phyloP scores from a whole-genome alignment of 2,113 vertebrate genomes.

The Scolopax mira region DNA sequence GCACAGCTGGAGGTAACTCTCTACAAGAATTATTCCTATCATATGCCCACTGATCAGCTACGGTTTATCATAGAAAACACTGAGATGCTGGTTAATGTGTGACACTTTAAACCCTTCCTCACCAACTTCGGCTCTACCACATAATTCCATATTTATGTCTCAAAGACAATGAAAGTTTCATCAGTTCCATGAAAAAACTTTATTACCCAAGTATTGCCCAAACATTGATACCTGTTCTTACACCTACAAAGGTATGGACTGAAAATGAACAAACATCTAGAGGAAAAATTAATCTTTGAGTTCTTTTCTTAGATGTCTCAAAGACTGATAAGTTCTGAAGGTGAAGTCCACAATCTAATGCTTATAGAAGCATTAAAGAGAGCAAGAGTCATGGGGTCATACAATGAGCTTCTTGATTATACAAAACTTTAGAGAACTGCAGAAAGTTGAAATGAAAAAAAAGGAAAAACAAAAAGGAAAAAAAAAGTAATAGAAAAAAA shows the following conservation, averaged over 20 bases:
- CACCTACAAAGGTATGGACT: background rate
- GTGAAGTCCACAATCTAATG: background rate
- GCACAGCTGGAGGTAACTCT: background rate
- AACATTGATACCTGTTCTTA: background rate
- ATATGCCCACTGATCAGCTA: background rate
- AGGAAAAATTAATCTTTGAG: background rate
- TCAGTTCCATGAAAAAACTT: background rate
- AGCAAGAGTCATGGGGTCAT: background rate
- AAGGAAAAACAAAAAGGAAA: background rate
- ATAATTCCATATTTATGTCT: background rate
- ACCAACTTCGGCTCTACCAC: background rate
- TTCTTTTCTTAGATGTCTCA: background rate
- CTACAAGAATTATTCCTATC: background rate
- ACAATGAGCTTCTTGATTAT: background rate
- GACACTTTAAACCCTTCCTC: background rate
- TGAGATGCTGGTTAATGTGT: background rate
- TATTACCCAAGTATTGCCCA: background rate
- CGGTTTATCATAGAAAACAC: background rate
- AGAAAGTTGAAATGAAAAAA: background rate
- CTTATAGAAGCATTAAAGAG: background rate
- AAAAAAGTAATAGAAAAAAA: too few species aligned
- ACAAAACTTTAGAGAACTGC: background rate
- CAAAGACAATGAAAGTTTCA: background rate
- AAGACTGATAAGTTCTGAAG: background rate
- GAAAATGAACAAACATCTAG: background rate